These are phyloP conservation scores for Enteromius thamalakanensis DNA, from an alignment of 2,797 vertebrate species.

Conservation along the genomic window DNA sequence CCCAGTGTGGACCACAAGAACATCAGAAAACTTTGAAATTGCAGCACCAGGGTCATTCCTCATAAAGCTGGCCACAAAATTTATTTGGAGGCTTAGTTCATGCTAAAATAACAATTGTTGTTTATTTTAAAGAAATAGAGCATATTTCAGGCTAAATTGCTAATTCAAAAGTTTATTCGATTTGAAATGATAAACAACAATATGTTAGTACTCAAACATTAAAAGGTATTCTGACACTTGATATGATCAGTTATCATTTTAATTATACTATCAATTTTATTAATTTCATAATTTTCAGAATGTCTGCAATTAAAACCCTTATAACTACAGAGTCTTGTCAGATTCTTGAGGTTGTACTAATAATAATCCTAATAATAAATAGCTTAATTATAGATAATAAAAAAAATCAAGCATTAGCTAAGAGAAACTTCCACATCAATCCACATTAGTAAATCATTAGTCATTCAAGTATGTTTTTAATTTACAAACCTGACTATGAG, in stretches of 20 bases:
- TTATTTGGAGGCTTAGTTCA: background rate
- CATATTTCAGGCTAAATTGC: background rate
- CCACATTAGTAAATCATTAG: conserved; percentile 7
- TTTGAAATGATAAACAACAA: background rate
- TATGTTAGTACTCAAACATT: background rate
- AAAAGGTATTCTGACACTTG: background rate
- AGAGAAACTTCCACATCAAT: background rate
- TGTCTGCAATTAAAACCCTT: background rate
- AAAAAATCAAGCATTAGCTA: background rate
- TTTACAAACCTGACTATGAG: background rate
- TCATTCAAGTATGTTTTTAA: background rate
- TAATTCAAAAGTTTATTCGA: background rate
- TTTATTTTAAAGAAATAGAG: background rate
- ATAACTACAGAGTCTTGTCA: background rate
- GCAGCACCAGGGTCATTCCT: background rate
- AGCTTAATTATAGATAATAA: background rate
- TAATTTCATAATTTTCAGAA: no score
- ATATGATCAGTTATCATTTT: background rate
- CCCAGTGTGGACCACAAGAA: background rate
- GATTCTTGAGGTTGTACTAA: background rate
- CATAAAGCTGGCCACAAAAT: background rate
- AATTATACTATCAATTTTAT: background rate
- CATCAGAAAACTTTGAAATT: background rate
- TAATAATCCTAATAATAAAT: background rate
- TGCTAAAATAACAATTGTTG: background rate